Percentiles rank a stretch among this genome's conserved stretches.
Conservation (phyloP, 2,113 vertebrate genomes). For the Zosterops borbonicus region DNA sequence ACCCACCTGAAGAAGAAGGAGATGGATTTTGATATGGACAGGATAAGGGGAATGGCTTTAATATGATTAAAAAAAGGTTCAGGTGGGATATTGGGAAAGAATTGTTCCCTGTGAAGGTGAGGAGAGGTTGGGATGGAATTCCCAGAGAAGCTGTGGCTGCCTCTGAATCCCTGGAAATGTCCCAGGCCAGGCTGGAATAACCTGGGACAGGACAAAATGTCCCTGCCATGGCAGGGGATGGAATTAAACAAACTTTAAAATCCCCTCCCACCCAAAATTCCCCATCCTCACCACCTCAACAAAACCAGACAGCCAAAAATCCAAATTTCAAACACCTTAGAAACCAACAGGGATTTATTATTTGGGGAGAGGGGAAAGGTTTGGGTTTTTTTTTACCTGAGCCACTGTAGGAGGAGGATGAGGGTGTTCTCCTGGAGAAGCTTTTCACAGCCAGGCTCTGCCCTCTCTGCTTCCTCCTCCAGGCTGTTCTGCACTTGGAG, state of each 20-base stretch:
- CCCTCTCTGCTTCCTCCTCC: neutral
- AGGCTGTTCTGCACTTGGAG: neutral
- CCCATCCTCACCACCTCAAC: neutral
- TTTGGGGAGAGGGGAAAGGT: neutral
- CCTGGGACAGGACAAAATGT: neutral
- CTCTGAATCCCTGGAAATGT: fast-evolving
- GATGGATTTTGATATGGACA: neutral
- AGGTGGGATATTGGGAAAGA: neutral
- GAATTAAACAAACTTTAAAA: neutral
- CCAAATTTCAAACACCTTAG: neutral
- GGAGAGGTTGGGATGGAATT: neutral
- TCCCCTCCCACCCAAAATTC: neutral
- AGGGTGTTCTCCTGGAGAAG: neutral
- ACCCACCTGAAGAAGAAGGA: neutral
- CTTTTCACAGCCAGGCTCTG: neutral
- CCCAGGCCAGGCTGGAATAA: neutral
- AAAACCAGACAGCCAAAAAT: neutral
- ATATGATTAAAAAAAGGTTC: neutral
- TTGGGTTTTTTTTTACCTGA: neutral
- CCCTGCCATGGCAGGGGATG: neutral
- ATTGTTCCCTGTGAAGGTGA: neutral
- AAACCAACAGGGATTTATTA: neutral
- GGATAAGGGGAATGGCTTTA: neutral
- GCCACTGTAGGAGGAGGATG: neutral
- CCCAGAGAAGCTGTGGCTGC: neutral